Evolutionary conservation across 1,140 invertebrate genomes (phyloP), one percentile per base, ranked within the genome.

Genomic region (Drosophila sturtevanti): DNA sequence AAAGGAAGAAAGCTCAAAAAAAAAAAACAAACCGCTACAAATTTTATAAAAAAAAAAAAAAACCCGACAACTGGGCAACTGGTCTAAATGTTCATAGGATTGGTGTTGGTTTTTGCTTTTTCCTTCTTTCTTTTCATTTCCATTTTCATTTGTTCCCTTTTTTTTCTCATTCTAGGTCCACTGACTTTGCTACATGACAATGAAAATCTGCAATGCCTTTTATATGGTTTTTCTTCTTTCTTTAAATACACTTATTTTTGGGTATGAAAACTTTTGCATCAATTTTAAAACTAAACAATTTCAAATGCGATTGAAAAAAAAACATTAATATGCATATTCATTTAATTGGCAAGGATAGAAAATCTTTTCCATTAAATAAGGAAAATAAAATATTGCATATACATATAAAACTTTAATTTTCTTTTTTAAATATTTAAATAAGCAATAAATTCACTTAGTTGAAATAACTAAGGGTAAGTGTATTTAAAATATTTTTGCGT

Each of bases 101-200:
- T 75, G 59, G 64, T 70, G 76, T 79, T 86, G 70, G 82, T 63
- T 70, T 77, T 81, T 87, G 67, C 74, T 77, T 76, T 31, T 68
- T 68, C 55, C 64, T 63, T 51, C 14, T 12, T 37, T 63, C 35
- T 65, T 56, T 38, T 54, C 52, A 54, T 27, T 63, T 59, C 51
- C 63, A 18, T 64, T 56, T 68, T 71, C 62, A 38, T 62, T 27
- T 72, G 21, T 27, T 67, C 73, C 11, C 55, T 44, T 22, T 21
- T 31, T 51, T 9, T 9, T 34, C 12, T 63, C 58, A 52, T 38
- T 63, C 44, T 54, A 56, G 52, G 75, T 54, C 78, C 67, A 76
- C 55, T 86, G 82, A 87, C 82, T 87, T 87, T 87, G 82, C 79
- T 73, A 82, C 82, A 87, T 89, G 82, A 82, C 84, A 89, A 87